Base-by-base conservation (phyloP, 2,113 vertebrate genomes). In the Sakesphorus luctuosus region DNA sequence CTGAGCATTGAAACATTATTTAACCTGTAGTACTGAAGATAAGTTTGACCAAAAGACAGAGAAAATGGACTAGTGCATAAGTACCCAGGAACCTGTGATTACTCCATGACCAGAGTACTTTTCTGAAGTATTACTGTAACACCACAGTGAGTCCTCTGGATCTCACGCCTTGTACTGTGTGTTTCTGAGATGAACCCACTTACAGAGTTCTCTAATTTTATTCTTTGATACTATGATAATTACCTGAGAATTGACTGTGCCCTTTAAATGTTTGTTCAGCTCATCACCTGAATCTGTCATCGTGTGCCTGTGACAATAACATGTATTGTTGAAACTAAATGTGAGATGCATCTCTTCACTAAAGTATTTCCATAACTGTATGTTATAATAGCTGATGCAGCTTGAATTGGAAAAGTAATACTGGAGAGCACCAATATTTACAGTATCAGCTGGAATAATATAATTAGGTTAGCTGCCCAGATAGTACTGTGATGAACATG, bases 391-490 rank as follows among this genome's bases (percentile, higher is more conserved):
- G 36, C n/a, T 74, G 55, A 10, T 47, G 18, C 24, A n/a, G 46
- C 43, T 87, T 65, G 73, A 91, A 94, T 49, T 53, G n/a, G 69
- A 68, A 67, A 82, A 85, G 80, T 75, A 87, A 66, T 67, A 62
- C 74, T 55, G 43, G 74, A 77, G 75, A 69, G 62, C 29, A 47
- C 21, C 36, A 91, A 76, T 95, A 79, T 93, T 94, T 95, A 74
- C 53, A 55, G 40, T 85, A 69, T 94, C 74, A 79, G 50, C 72
- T 93, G 84, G 81, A 93, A 83, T 90, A 77, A 59, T 90, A 46
- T 59, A 90, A 88, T 94, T 92, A 85, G 73, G 53, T 87, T 65
- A 79, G 67, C 67, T 93, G 87, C 62, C 74, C 46, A 90, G 91
- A 73, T 81, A 79, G 66, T 18, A 11, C 63, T 73, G 56, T 82